Conservation (phyloP, 1,140 invertebrate species). For the Neodiprion virginianus region DNA sequence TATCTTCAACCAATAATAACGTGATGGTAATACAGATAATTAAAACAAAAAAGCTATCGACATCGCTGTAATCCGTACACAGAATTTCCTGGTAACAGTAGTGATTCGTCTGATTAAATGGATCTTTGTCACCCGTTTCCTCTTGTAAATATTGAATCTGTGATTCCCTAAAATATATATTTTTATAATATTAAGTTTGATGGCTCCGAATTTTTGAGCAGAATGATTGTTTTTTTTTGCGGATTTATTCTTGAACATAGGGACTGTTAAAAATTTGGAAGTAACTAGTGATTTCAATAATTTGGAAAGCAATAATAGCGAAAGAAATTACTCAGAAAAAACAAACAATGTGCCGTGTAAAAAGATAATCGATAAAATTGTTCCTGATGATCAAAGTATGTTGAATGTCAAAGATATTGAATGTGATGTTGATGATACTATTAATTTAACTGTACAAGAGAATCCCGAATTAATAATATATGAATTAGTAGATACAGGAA, state of each 20-base stretch:
- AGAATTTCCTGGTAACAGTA: too few species aligned
- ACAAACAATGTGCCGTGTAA: neutral
- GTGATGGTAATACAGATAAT: constrained; percentile 3
- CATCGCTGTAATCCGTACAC: too few species aligned
- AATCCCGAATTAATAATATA: neutral
- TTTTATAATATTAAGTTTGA: too few species aligned
- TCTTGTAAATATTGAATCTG: too few species aligned
- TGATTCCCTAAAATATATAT: too few species aligned
- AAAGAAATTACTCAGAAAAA: neutral
- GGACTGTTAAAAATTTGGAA: neutral
- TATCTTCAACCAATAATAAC: neutral
- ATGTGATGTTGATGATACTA: neutral
- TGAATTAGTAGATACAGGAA: neutral
- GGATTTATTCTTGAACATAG: too few species aligned
- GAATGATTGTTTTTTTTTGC: too few species aligned
- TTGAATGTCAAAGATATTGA: neutral
- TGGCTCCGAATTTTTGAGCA: too few species aligned
- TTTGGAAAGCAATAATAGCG: neutral
- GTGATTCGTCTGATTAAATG: too few species aligned
- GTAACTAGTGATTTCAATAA: neutral
- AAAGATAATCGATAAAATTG: neutral
- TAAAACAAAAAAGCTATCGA: neutral
- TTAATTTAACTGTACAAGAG: neutral
- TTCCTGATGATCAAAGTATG: neutral
- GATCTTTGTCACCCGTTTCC: too few species aligned